Base-by-base conservation (phyloP, 64 coral and sea anemone species). In the Orbicella faveolata region DNA sequence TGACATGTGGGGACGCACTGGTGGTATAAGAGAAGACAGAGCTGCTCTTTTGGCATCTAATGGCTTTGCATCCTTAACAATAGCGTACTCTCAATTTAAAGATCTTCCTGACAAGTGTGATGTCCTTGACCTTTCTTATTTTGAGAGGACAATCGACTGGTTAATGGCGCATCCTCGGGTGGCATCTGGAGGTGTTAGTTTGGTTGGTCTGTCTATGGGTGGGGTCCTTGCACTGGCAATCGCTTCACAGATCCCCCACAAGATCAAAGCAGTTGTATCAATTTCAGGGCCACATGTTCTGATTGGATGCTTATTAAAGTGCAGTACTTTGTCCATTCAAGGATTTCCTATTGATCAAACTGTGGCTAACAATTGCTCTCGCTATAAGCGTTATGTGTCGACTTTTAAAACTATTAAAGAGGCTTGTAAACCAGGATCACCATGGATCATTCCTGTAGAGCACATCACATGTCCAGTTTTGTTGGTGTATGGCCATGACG, bases 401-500 rank as follows among this genome's bases (percentile, higher is more conserved):
- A 64, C 63, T 64, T 89, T 69, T 69, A 78, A 63, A 20, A 61
- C 2, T 26, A 66, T 48, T 48, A 48, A 89, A 70, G 75, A 89
- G 10, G 34, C 62, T 41, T 41, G 51, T 23, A 65, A n/a, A 79
- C 76, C 88, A 25, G 88, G 88, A n/a, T 44, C 75, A 53, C 39
- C 61, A 4, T 76, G 33, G 16, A 13, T 79, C 11, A 36, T 89
- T 52, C 88, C 88, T 52, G 75, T 89, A 6, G 75, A 89, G 78
- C 36, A 68, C 14, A 89, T 89, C 33, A n/a, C 55, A 21, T 67
- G 88, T 19, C 88, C 88, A 9, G 20, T 89, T 8, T 39, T 89
- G 59, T 36, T 90, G n/a, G 88, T 90, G 12, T 90, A 80, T 81
- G 88, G 88, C 23, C 52, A 62, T 12, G 61, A 15, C 52, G 88